Percentiles rank a stretch among this genome's conserved stretches.
Conservation (phyloP, 2,797 vertebrate genomes). For the Uromys caudimaculatus region DNA sequence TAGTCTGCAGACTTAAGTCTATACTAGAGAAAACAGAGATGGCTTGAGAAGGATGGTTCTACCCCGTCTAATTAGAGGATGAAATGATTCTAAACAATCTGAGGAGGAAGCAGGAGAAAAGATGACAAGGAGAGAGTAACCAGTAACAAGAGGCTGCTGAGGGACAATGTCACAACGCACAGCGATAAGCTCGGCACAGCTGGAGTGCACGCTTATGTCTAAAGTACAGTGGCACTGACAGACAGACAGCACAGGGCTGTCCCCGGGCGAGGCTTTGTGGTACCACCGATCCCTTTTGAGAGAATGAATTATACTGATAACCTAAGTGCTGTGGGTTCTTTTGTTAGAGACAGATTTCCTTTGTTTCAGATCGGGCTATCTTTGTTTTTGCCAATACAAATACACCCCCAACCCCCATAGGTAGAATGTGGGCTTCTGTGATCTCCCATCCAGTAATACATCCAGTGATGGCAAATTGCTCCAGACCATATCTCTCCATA, state of each 20-base stretch:
- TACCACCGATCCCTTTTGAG: background rate
- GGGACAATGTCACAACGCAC: background rate
- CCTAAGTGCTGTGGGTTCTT: background rate
- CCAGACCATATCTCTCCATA: background rate
- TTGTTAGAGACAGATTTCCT: background rate
- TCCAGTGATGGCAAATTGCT: background rate
- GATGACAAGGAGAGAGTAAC: background rate
- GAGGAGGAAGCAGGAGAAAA: background rate
- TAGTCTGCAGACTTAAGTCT: slow-evolving; percentile 26
- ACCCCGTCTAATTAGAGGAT: background rate
- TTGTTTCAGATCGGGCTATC: background rate
- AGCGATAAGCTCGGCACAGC: background rate
- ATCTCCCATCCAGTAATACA: no score
- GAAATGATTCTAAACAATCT: background rate
- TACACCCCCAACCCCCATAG: background rate
- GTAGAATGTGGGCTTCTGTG: background rate
- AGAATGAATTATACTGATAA: background rate
- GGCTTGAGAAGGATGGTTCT: background rate
- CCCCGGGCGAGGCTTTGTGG: background rate
- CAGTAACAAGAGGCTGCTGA: background rate
- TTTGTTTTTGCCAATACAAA: slow-evolving; percentile 15
- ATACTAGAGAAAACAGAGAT: background rate
- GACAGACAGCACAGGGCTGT: no score
- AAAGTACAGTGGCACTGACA: background rate
- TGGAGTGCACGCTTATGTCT: background rate